Evolutionary conservation across 2,113 vertebrate genomes (phyloP), one percentile per base, ranked within the genome.

Genomic region (Eidolon helvum): DNA sequence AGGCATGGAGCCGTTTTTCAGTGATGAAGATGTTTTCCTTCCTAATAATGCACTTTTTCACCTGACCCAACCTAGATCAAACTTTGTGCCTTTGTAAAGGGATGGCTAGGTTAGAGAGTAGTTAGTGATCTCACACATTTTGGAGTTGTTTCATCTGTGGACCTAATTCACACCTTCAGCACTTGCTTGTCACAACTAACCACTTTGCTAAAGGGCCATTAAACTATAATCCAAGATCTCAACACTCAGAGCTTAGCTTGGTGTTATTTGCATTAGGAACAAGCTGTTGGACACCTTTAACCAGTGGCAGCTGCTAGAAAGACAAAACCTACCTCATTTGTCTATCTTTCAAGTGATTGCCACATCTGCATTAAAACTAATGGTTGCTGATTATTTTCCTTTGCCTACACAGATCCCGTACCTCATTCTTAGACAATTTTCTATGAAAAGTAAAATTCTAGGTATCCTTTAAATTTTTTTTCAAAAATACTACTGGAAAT

Each of bases 401-500:
- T 94, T 79, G 50, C 53, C 75, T 71, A 28, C 9, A 59, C 38
- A 84, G 30, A 82, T 69, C 45, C 53, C 83, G 3, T 85, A 59
- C 5, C 24, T 96, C 33, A 30, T 77, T 95, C 66, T 91, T n/a
- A 63, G n/a, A 57, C 68, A 80, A 87, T 69, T 94, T 97, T 93
- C 57, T 90, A 5, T 50, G 74, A 92, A 59, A 86, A 96, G 91
- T 78, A 74, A 93, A 92, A 87, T 86, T 96, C 53, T 93, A 77
- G 61, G 7, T 26, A 71, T 75, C 53, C 33, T 92, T 96, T 86
- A 95, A 35, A 63, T 91, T 95, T 92, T 96, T 96, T 92, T 96
- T 96, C 14, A 68, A 84, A 66, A 55, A 86, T 16, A 65, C 40
- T 95, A 57, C 18, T 78, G 50, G 45, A 92, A 90, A 86, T 92